Percentiles rank a stretch among this genome's conserved stretches.
These are phyloP conservation scores for Astyanax mexicanus DNA, from an alignment of 2,797 vertebrate genomes.

Conservation along the genomic window DNA sequence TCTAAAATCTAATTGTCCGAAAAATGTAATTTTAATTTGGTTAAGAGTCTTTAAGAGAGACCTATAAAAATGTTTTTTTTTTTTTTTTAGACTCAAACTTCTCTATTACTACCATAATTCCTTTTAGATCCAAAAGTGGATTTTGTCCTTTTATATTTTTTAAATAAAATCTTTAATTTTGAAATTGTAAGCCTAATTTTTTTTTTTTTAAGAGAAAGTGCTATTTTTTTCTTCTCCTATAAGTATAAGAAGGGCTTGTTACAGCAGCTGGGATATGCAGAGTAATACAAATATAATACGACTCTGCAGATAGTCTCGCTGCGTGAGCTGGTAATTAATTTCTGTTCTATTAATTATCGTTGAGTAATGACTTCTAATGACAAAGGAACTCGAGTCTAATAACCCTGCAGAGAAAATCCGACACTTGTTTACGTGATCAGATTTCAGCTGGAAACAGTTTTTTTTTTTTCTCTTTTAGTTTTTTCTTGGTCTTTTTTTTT, in stretches of 20 bases:
- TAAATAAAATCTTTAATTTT: too few relatives aligned
- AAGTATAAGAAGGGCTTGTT: not conserved
- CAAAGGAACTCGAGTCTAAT: conserved; percentile 5
- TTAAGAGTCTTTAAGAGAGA: too few relatives aligned
- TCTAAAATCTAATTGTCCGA: too few relatives aligned
- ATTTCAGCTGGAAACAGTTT: not conserved
- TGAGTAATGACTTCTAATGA: conserved; percentile 33
- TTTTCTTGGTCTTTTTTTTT: not conserved
- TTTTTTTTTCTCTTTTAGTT: not conserved
- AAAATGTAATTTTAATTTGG: too few relatives aligned
- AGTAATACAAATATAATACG: conserved; percentile 9
- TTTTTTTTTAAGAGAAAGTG: too few relatives aligned
- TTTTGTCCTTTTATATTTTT: too few relatives aligned
- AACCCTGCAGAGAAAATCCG: not conserved
- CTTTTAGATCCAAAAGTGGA: too few relatives aligned
- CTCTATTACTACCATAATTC: too few relatives aligned
- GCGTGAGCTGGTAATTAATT: conserved; percentile 20
- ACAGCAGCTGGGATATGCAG: not conserved
- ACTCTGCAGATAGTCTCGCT: conserved; percentile 6
- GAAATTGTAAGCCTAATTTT: too few relatives aligned
- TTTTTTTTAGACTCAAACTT: too few relatives aligned
- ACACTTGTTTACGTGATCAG: conserved; percentile 2
- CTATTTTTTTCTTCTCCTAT: not conserved
- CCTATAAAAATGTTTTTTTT: too few relatives aligned
- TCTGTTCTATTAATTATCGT: conserved; percentile 38